phyloP scores from a whole-genome alignment of 2,888 invertebrate genomes.

The Dryococelus australis region DNA sequence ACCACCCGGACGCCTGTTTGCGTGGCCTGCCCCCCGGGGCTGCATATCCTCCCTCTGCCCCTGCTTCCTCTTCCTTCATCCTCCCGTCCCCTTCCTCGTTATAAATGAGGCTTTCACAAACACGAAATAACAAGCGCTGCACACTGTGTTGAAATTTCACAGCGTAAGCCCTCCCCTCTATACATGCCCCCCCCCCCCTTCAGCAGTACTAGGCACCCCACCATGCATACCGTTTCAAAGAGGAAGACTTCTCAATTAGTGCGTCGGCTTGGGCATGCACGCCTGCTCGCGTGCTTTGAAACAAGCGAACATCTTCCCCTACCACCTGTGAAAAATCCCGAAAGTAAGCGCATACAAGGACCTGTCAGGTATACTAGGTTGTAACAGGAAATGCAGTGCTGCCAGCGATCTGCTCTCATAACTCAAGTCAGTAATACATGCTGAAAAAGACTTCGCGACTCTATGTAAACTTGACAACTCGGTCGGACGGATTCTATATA shows the following conservation, averaged over 20 bases:
- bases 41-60: background rate
- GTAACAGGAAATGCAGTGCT: no score
- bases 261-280: background rate
- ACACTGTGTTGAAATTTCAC: conserved; percentile 9
- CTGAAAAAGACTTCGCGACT: no score
- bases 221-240: conserved; percentile 10
- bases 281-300: no score
- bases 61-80: background rate
- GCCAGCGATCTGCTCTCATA: no score
- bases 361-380: background rate
- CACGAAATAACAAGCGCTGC: conserved; percentile 6
- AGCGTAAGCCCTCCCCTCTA: background rate
- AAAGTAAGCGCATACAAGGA: background rate
- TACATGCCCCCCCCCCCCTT: background rate
- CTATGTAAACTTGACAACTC: no score
- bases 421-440: no score
- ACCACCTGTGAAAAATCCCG: no score
- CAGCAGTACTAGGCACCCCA: background rate
- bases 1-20: background rate
- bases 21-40: background rate
- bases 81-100: background rate
- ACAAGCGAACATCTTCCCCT: background rate
- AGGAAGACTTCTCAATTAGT: conserved; percentile 16
- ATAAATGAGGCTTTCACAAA: conserved; percentile 16
- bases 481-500: no score